Conservation (phyloP, 1,140 invertebrate species). For the Episyrphus balteatus region DNA sequence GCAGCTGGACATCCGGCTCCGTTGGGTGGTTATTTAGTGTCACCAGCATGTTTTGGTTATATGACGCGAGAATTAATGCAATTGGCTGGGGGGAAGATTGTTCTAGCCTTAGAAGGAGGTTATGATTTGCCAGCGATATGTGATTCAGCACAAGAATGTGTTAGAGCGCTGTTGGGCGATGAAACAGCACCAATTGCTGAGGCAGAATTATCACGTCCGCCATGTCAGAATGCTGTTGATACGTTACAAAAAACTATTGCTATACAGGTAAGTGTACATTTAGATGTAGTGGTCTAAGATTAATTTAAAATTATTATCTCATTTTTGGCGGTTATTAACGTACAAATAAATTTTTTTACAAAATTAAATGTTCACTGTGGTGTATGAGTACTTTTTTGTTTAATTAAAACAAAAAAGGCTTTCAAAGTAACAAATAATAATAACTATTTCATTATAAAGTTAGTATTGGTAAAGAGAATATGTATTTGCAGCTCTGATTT, state of each 20-base stretch:
- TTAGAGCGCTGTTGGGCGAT: constrained; percentile 81
- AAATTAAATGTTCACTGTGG: too few relatives aligned
- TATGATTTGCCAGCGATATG: constrained; percentile 94
- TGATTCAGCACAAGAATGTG: constrained; percentile 94
- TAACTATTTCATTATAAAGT: too few relatives aligned
- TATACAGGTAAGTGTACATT: constrained; percentile 56
- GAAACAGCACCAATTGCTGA: constrained; percentile 62
- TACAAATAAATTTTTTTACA: too few relatives aligned
- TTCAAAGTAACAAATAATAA: too few relatives aligned
- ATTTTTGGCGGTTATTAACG: too few relatives aligned
- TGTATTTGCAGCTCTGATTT: too few relatives aligned
- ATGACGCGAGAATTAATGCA: constrained; percentile 92
- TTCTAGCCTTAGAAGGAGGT: constrained; percentile 85
- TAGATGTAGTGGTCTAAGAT: too few relatives aligned
- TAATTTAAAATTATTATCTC: too few relatives aligned
- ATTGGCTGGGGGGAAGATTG: constrained; percentile 78
- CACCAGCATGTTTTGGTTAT: constrained; percentile 89
- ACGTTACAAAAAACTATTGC: constrained; percentile 79
- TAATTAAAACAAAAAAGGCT: too few relatives aligned
- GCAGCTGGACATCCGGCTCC: constrained; percentile 85
- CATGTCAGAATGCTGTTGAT: constrained; percentile 74
- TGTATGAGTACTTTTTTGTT: too few relatives aligned
- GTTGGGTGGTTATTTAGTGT: constrained; percentile 88
- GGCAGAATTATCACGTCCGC: constrained; percentile 64
- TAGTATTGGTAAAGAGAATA: too few relatives aligned